phyloP scores from a whole-genome alignment of 2,888 invertebrate species.

The Byasa hedistus region DNA sequence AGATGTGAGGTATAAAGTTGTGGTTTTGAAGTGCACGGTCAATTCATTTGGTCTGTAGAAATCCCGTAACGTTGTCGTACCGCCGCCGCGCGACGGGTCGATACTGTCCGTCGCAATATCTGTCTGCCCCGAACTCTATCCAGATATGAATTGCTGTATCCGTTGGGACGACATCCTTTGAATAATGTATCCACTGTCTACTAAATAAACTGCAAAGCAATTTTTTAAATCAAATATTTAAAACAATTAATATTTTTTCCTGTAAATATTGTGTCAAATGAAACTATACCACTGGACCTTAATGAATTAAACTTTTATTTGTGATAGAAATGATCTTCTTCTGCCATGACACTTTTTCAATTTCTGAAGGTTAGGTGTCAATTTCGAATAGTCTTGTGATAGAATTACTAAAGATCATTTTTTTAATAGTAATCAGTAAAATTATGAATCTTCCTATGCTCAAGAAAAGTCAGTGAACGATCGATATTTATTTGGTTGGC shows the following conservation, averaged over 20 bases:
- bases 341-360: too few species aligned
- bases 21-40: constrained; percentile 32
- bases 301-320: background rate
- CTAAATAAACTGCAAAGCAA: constrained; percentile 10
- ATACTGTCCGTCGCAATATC: constrained; percentile 40
- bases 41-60: constrained; percentile 16
- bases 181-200: constrained; percentile 39
- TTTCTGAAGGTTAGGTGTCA: too few species aligned
- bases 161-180: constrained; percentile 44
- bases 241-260: background rate
- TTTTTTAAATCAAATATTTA: background rate
- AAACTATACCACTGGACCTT: background rate
- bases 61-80: constrained; percentile 30
- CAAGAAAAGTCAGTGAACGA: too few species aligned
- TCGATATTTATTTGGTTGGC: too few species aligned
- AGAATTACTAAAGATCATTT: too few species aligned
- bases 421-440: too few species aligned
- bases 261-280: background rate
- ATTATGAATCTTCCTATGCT: too few species aligned
- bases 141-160: constrained; percentile 47
- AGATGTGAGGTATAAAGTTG: too few species aligned
- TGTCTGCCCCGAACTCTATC: constrained; percentile 47
- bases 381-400: too few species aligned
- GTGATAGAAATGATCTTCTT: too few species aligned
- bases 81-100: constrained; percentile 38